These are phyloP conservation scores for Archips xylosteana DNA, from an alignment of 2,888 invertebrate species.

Conservation along the genomic window DNA sequence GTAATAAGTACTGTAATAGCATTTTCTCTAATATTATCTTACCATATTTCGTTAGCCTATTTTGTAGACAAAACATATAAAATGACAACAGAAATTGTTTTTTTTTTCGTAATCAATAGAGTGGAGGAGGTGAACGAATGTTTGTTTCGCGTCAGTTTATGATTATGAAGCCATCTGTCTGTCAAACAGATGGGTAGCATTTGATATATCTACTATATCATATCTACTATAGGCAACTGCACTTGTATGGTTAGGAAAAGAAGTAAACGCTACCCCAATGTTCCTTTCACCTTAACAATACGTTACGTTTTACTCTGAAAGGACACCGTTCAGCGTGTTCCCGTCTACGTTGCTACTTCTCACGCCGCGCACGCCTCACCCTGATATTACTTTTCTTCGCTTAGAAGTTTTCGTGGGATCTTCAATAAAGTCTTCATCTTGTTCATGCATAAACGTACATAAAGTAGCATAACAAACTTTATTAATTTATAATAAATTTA, in stretches of 20 bases:
- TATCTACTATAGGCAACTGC: neutral
- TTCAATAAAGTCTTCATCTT: constrained; percentile 44
- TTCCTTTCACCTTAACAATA: neutral
- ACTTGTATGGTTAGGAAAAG: neutral
- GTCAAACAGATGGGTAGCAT: constrained; percentile 44
- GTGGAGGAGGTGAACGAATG: constrained; percentile 5
- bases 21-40: neutral
- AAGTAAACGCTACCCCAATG: neutral
- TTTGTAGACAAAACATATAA: neutral
- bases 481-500: constrained; percentile 16
- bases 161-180: constrained; percentile 48
- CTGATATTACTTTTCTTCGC: constrained; percentile 65
- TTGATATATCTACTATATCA: neutral
- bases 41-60: no score
- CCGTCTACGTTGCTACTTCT: constrained; percentile 53
- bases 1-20: constrained; percentile 8
- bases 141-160: constrained; percentile 32
- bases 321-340: neutral
- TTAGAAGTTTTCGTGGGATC: constrained; percentile 53
- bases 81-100: neutral
- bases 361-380: constrained; percentile 62
- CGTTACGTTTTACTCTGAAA: neutral
- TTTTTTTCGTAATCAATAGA: constrained; percentile 6
- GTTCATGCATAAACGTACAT: constrained; percentile 30
- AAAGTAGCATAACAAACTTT: constrained; percentile 20